Percentiles rank a stretch among this genome's conserved stretches.
phyloP scores from a whole-genome alignment of 1,140 invertebrate genomes.

The Gryon sp. region DNA sequence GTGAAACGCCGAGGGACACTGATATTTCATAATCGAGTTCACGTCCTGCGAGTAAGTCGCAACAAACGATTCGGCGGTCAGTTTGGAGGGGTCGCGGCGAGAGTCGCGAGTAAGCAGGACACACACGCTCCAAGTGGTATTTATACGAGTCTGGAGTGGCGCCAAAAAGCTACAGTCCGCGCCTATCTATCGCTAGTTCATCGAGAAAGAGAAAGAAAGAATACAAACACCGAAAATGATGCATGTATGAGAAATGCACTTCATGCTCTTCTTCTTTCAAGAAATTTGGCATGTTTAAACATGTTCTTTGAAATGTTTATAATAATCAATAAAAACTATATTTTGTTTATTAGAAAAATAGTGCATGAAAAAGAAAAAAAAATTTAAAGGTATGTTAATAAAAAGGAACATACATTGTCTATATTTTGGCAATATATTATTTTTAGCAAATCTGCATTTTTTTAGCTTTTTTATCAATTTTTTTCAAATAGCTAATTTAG shows the following conservation, averaged over 20 bases:
- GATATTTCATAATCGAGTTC: constrained; percentile 58
- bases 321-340: too few relatives aligned
- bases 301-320: neutral
- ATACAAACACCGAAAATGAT: neutral
- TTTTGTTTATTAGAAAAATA: too few relatives aligned
- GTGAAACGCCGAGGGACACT: constrained; percentile 15
- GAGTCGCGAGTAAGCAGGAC: constrained; percentile 41
- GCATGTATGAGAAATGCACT: too few relatives aligned
- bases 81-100: constrained; percentile 43
- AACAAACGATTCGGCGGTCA: constrained; percentile 52
- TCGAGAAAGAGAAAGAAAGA: constrained; percentile 27
- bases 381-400: too few relatives aligned
- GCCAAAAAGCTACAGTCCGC: constrained; percentile 76
- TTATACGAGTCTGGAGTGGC: constrained; percentile 76
- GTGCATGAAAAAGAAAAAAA: too few relatives aligned
- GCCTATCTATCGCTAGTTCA: constrained; percentile 71
- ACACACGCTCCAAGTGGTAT: constrained; percentile 71
- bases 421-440: too few relatives aligned
- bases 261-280: too few relatives aligned
- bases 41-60: constrained; percentile 39
- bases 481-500: too few relatives aligned
- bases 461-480: too few relatives aligned
- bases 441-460: too few relatives aligned
- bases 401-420: too few relatives aligned
- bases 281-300: too few relatives aligned